phyloP scores from a whole-genome alignment of 1,140 invertebrate genomes.

The Eumeta japonica region DNA sequence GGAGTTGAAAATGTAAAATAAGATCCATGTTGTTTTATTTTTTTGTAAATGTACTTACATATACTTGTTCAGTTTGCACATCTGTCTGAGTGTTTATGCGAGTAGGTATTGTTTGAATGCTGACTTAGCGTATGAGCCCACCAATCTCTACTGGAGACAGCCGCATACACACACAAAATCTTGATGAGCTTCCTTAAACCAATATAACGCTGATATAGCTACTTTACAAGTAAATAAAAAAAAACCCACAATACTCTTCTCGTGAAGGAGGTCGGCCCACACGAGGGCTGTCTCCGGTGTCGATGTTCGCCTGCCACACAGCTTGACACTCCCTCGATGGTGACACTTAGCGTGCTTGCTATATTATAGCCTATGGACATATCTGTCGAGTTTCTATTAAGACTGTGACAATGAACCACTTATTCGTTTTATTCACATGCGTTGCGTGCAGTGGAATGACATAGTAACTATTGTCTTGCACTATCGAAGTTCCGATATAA shows the following conservation, averaged over 20 bases:
- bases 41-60: neutral
- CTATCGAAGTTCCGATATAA: no score
- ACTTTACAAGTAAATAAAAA: no score
- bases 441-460: constrained; percentile 41
- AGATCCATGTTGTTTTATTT: constrained; percentile 27
- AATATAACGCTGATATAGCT: no score
- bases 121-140: constrained; percentile 44
- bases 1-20: constrained; percentile 58
- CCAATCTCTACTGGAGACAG: constrained; percentile 39
- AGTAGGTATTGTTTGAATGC: constrained; percentile 24
- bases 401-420: no score
- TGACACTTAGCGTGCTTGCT: constrained; percentile 40
- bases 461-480: constrained; percentile 39
- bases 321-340: constrained; percentile 13
- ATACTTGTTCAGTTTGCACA: no score
- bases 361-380: no score
- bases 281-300: constrained; percentile 36
- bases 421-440: no score
- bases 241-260: no score
- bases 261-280: no score
- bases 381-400: neutral
- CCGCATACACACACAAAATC: no score
- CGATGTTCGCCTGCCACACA: constrained; percentile 22
- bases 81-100: no score
- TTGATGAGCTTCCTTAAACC: no score